These are phyloP conservation scores for Cyrtorhinus lividipennis DNA, from an alignment of 1,140 invertebrate species.

Conservation along the genomic window DNA sequence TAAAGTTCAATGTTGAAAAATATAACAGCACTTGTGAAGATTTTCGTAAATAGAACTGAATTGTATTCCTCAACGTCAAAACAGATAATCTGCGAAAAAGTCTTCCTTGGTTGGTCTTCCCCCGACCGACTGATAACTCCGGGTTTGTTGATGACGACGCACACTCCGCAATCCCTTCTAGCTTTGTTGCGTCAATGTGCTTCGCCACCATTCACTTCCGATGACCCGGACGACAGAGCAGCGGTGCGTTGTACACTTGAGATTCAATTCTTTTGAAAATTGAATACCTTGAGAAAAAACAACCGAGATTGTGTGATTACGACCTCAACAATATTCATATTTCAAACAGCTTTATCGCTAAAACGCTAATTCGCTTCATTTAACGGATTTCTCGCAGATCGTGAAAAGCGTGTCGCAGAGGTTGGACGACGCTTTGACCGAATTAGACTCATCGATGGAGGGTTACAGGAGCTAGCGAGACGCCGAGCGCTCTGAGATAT, in stretches of 20 bases:
- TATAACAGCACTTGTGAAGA: too few species aligned
- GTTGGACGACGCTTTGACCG: not conserved
- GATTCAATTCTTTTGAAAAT: not conserved
- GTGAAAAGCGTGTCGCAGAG: not conserved
- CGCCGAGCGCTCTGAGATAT: not conserved
- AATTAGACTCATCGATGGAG: not conserved
- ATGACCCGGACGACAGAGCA: not conserved
- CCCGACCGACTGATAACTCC: constrained; percentile 42
- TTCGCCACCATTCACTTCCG: constrained; percentile 29
- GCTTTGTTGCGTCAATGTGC: constrained; percentile 39
- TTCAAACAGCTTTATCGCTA: too few species aligned
- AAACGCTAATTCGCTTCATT: too few species aligned
- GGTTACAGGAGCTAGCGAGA: not conserved
- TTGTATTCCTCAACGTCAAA: too few species aligned
- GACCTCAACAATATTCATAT: too few species aligned
- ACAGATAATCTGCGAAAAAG: constrained; percentile 45
- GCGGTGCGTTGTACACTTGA: not conserved
- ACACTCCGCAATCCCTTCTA: constrained; percentile 37
- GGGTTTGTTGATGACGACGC: constrained; percentile 40
- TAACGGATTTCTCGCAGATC: constrained; percentile 3
- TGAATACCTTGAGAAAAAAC: too few species aligned
- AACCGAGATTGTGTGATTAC: too few species aligned
- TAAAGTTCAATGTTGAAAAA: too few species aligned
- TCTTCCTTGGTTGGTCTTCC: constrained; percentile 44
- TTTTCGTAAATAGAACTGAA: too few species aligned